phyloP scores from a whole-genome alignment of 2,797 vertebrate species.

The Halcyon leucocephala region DNA sequence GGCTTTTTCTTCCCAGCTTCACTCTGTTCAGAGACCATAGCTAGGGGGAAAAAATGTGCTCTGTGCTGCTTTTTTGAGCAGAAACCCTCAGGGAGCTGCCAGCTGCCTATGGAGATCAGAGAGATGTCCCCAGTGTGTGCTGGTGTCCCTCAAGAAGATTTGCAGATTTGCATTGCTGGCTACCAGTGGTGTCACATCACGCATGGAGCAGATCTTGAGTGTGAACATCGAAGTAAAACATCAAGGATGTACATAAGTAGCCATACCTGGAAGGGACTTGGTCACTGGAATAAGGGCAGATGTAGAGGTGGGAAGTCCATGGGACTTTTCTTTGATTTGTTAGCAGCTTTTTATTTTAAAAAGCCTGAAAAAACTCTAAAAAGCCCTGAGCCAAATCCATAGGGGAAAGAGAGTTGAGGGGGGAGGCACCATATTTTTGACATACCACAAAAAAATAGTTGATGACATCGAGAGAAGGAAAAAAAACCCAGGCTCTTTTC shows the following conservation, averaged over 20 bases:
- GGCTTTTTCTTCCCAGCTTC: not conserved
- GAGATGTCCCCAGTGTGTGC: not conserved
- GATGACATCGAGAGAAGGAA: not conserved
- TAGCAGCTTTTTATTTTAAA: not conserved
- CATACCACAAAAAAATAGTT: not conserved
- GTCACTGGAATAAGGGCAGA: not conserved
- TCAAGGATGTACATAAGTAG: not conserved
- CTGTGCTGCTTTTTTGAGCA: not conserved
- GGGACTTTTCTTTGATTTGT: not conserved
- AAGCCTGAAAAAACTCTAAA: not conserved
- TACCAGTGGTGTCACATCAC: fast-evolving
- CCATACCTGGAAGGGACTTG: not conserved
- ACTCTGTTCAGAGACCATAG: not conserved
- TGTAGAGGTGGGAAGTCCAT: not conserved
- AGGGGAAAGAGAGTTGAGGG: not conserved
- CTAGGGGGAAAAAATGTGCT: not conserved
- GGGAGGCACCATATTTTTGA: not conserved
- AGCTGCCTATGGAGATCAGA: not conserved
- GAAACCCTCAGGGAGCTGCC: not conserved
- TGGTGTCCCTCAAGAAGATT: not conserved
- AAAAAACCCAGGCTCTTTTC: not conserved
- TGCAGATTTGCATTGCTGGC: not conserved
- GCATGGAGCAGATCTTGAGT: not conserved
- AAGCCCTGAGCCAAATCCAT: not conserved
- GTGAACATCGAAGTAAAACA: not conserved